phyloP scores from a whole-genome alignment of 2,888 invertebrate genomes.

The Drosophila recens region DNA sequence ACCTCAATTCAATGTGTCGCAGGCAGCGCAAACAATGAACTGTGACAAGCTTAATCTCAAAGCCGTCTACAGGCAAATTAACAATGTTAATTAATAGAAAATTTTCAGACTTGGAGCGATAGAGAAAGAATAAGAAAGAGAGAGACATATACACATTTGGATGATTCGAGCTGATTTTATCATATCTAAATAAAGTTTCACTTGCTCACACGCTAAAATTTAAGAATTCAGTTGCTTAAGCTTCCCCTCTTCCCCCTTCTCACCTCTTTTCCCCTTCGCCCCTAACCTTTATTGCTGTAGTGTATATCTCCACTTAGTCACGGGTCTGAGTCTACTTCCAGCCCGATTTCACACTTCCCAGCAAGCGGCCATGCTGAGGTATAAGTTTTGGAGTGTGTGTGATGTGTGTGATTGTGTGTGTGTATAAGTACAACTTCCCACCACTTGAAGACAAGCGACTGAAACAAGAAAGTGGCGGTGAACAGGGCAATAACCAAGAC shows the following conservation, averaged over 20 bases:
- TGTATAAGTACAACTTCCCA: slow-evolving; percentile 51
- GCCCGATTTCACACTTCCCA: slow-evolving; percentile 71
- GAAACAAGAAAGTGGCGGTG: slow-evolving; percentile 63
- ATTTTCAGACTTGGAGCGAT: slow-evolving; percentile 41
- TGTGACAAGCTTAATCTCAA: slow-evolving; percentile 62
- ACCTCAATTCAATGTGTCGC: slow-evolving; percentile 49
- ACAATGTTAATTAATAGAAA: slow-evolving; percentile 80
- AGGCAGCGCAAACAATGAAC: slow-evolving; percentile 40
- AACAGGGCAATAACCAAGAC: slow-evolving; percentile 52
- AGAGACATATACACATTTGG: slow-evolving; percentile 6
- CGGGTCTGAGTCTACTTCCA: slow-evolving; percentile 50
- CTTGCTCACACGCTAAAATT: slow-evolving; percentile 64
- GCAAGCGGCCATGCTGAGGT: slow-evolving; percentile 27
- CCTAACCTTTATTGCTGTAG: neutral
- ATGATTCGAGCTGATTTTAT: slow-evolving; percentile 60
- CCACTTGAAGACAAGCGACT: slow-evolving; percentile 30
- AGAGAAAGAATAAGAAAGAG: neutral
- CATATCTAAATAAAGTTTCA: slow-evolving; percentile 73
- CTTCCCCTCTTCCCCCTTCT: slow-evolving; percentile 2
- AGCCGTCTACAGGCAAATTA: slow-evolving; percentile 57
- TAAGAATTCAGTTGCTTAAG: slow-evolving; percentile 39
- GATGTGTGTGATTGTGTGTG: neutral
- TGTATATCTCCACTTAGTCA: slow-evolving; percentile 50
- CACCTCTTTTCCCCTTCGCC: slow-evolving; percentile 1
- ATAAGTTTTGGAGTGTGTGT: neutral